Conservation (phyloP, 2,797 vertebrate species). For the Sebastes nivosus region DNA sequence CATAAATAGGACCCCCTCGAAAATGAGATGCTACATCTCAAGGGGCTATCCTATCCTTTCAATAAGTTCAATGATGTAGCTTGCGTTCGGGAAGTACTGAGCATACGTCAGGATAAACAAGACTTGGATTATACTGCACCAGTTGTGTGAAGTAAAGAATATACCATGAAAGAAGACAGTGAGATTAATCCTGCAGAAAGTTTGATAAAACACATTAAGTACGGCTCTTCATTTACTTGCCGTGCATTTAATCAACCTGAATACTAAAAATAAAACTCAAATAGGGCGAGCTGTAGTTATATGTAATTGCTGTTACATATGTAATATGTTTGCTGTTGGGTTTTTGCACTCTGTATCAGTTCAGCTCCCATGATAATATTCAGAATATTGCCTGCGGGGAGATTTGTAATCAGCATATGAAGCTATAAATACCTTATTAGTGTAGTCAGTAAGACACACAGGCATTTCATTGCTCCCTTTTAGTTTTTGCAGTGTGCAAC, state of each 20-base stretch:
- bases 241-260: neutral
- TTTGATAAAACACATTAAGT: neutral
- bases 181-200: neutral
- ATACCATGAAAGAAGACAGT: neutral
- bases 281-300: neutral
- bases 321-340: neutral
- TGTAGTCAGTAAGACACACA: neutral
- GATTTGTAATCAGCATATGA: constrained; percentile 30
- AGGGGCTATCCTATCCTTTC: no score
- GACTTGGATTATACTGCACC: neutral
- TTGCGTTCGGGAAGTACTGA: neutral
- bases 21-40: no score
- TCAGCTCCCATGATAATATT: constrained; percentile 11
- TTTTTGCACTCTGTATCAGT: constrained; percentile 17
- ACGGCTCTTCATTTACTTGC: neutral
- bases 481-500: neutral
- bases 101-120: neutral
- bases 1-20: no score
- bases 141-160: neutral
- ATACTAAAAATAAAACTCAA: neutral
- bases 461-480: neutral
- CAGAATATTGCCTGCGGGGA: constrained; percentile 17
- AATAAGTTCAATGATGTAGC: no score
- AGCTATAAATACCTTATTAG: constrained; percentile 7
- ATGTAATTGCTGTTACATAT: constrained; percentile 12